Evolutionary conservation across 2,797 vertebrate species (phyloP).

Genomic region (Anguilla anguilla): DNA sequence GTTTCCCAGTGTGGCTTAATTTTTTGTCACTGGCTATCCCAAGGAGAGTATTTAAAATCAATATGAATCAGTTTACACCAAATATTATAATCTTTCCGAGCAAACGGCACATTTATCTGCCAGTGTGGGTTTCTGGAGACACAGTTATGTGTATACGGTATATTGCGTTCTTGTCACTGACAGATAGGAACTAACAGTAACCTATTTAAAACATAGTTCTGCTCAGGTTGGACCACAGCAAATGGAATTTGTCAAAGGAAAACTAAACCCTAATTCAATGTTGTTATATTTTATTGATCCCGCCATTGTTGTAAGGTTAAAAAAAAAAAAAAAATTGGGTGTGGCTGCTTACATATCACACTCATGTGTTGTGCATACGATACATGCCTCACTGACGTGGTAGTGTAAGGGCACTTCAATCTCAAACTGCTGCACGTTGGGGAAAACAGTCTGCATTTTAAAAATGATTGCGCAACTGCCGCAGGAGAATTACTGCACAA

Average conservation of each 20-base stretch:
- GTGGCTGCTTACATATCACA: not conserved
- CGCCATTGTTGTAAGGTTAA: too few species aligned
- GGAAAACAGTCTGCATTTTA: too few species aligned
- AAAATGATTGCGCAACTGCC: too few species aligned
- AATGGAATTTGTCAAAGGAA: too few species aligned
- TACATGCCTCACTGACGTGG: too few species aligned
- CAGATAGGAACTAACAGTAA: not conserved
- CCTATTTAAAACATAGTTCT: not conserved
- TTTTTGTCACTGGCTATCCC: not conserved
- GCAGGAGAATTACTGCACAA: too few species aligned
- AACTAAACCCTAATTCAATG: too few species aligned
- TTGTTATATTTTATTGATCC: not conserved
- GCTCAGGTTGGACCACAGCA: not conserved
- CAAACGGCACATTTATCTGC: not conserved
- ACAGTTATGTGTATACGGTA: not conserved
- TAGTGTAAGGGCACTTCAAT: too few species aligned
- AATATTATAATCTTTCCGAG: not conserved
- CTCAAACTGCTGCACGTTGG: too few species aligned
- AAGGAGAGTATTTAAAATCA: not conserved
- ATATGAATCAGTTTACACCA: not conserved
- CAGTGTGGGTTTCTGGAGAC: not conserved
- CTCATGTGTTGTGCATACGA: too few species aligned
- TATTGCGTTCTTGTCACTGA: not conserved
- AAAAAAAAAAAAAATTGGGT: not conserved
- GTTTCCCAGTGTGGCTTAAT: not conserved